Base-by-base conservation (phyloP, 2,888 invertebrate genomes). In the Athripsodes cinereus region DNA sequence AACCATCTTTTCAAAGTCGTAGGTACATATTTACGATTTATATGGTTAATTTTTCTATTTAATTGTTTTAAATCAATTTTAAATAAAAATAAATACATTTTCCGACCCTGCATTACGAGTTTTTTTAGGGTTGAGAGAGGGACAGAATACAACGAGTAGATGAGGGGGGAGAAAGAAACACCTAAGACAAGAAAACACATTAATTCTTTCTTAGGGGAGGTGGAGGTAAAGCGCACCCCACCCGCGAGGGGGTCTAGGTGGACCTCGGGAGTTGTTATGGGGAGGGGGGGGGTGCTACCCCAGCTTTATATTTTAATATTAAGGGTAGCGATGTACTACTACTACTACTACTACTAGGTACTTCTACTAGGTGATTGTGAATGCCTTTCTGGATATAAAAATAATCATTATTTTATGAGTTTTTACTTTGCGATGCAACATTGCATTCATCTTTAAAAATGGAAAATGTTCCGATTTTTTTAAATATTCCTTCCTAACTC, bases 221-320 rank as follows among this genome's bases (percentile, higher is more conserved):
- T 35, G 58, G 54, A 48, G 55, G 50, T 18, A 47, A 5, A 19
- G 50, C 22, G 22, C 50, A 49, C 22, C 20, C 11, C 31, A 20
- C 53, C 19, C 55, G 49, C 53, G 22, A 35, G 58, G 40, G 51
- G 52, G 52, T 22, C 44, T 31, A 44, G 26, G 35, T 8, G 26
- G 40, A 13, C 26, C 26, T 3, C 26, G 20, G 16, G 53, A n/a
- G n/a, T n/a, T n/a, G n/a, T n/a, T n/a, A n/a, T n/a, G n/a, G n/a
- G n/a, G n/a, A n/a, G 52, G 44, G 31, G 20, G 34, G 18, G 18
- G 40, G 52, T 26, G 56, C 52, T 56, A 49, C 61, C 61, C 63
- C 59, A 52, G 50, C 57, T 59, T 63, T 59, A 57, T 63, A 57
- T 63, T 63, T 63, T 63, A 63, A 63, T 63, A 63, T 63, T 40